Evolutionary conservation across 2,797 vertebrate species (phyloP).

Genomic region (Aythya fuligula): DNA sequence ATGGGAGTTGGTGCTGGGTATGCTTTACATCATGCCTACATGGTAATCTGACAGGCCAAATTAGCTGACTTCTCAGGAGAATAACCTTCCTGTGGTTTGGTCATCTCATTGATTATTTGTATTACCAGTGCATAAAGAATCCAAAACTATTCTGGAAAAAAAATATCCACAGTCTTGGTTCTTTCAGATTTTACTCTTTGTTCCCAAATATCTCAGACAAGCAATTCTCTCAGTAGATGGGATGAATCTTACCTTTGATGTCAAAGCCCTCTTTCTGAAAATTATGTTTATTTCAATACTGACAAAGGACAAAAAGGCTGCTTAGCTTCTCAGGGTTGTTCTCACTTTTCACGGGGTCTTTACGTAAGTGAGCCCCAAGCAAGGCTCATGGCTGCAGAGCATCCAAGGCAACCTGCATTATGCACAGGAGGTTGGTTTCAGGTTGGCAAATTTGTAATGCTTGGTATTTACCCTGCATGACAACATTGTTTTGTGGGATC

Average conservation of each 20-base stretch:
- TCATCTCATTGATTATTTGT: background rate
- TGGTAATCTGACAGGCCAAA: background rate
- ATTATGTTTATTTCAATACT: background rate
- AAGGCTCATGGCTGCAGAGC: background rate
- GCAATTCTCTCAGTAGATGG: background rate
- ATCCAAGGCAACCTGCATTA: rapidly evolving
- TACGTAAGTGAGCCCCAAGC: background rate
- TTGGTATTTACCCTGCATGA: background rate
- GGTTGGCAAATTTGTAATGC: background rate
- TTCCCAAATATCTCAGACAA: background rate
- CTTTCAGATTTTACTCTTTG: background rate
- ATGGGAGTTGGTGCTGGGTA: background rate
- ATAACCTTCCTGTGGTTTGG: background rate
- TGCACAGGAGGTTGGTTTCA: background rate
- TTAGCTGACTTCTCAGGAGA: background rate
- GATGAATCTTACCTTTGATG: background rate
- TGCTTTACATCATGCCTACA: background rate
- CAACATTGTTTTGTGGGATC: background rate
- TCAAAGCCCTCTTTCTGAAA: background rate
- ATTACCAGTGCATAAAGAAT: background rate
- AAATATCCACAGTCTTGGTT: background rate
- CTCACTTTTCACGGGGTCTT: background rate
- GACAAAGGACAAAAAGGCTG: background rate
- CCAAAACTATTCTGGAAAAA: background rate
- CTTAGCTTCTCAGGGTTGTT: background rate